Base-by-base conservation (phyloP, 2,888 invertebrate genomes). In the Periphyllus acericola region DNA sequence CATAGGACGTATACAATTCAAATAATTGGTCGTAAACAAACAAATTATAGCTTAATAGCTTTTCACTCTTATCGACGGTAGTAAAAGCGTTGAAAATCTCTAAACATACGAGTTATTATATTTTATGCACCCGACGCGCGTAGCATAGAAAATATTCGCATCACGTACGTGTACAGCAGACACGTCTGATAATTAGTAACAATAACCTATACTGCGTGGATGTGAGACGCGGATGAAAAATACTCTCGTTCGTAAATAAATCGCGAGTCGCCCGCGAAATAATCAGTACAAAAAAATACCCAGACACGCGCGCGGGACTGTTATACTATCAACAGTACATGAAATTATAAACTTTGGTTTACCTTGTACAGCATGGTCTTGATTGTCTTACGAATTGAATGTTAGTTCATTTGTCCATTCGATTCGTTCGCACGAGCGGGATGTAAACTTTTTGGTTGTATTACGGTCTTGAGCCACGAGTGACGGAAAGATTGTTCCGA, bases 291-390 rank as follows among this genome's bases (percentile, higher is more conserved):
- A 60, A 60, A 60, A 60, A 60, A 25, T 21, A 60, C 0, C 21
- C 4, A 21, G 60, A 60, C 25, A 60, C 21, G 60, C 6, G 60
- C 21, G 17, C 2, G 21, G 21, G 21, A 60, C 25, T 21, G 60
- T 60, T 71, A n/a, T n/a, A n/a, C n/a, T 11, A 29, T 71, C 11
- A 14, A 71, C 6, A 0, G 17, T 71, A 46, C 14, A 46, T n/a
- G n/a, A n/a, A n/a, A n/a, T n/a, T n/a, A 11, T 29, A 29, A 0
- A 71, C 14, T 71, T 32, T 6, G 36, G 4, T 36, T 74, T 74
- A 74, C 74, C 74, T 74, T 32, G 32, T 74, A 36, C 72, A n/a
- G 19, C 74, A 74, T 74, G 21, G 74, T 74, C 21, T 74, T 74
- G 74, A 25, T 25, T 8, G 36, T 36, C 74, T 34, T 21, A 32